These are phyloP conservation scores for Urophycis tenuis DNA, from an alignment of 2,797 vertebrate genomes.

Conservation along the genomic window DNA sequence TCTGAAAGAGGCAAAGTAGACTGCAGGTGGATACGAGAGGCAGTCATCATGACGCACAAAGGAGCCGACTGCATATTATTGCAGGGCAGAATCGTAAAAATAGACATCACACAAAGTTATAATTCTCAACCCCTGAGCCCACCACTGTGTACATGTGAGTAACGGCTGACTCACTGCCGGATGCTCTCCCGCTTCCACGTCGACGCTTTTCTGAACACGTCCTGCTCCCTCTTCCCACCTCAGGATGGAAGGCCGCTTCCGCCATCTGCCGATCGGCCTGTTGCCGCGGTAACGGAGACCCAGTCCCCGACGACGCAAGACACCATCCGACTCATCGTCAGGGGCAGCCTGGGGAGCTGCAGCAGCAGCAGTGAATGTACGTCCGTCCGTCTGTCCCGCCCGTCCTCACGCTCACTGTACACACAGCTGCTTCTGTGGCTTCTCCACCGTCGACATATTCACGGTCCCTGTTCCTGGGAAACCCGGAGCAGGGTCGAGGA, in stretches of 20 bases:
- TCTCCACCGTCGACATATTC: neutral
- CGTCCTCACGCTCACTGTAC: neutral
- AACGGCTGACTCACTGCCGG: slow-evolving; percentile 54
- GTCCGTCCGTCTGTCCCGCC: slow-evolving; percentile 42
- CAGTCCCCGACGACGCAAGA: slow-evolving; percentile 79
- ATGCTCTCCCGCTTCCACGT: slow-evolving; percentile 37
- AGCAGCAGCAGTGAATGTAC: slow-evolving; percentile 97
- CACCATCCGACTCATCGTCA: slow-evolving; percentile 94
- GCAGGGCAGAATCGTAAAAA: neutral
- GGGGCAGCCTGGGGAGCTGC: slow-evolving; percentile 95
- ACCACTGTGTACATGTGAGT: slow-evolving; percentile 40
- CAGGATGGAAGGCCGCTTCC: slow-evolving; percentile 75
- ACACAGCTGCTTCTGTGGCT: neutral
- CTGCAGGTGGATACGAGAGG: neutral
- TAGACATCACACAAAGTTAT: slow-evolving; percentile 33
- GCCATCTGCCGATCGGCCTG: slow-evolving; percentile 74
- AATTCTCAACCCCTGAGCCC: slow-evolving; percentile 42
- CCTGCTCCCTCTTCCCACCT: slow-evolving; percentile 54
- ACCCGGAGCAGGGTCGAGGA: neutral
- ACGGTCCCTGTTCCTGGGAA: neutral
- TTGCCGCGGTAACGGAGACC: slow-evolving; percentile 70
- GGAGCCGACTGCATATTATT: neutral
- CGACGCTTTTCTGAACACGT: slow-evolving; percentile 36
- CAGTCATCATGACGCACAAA: slow-evolving; percentile 34
- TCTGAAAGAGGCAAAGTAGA: neutral